Conservation (phyloP, 2,113 vertebrate species). For the Apteryx owenii region DNA sequence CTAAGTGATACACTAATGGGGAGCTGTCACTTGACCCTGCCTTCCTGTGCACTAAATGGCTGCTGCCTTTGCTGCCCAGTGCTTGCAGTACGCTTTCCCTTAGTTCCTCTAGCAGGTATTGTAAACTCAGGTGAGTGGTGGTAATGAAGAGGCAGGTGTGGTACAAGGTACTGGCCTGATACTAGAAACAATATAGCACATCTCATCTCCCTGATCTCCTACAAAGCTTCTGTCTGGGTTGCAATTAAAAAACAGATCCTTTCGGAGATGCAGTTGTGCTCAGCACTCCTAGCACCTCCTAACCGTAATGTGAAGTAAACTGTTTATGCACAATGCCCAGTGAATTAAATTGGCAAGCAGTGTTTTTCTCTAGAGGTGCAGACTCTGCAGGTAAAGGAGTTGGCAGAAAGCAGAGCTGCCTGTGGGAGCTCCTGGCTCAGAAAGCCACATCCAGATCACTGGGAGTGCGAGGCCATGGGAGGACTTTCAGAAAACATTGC, state of each 20-base stretch:
- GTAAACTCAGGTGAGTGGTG: not conserved
- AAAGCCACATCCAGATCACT: not conserved
- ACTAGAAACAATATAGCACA: accelerated
- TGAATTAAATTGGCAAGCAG: not conserved
- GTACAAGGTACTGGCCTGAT: not conserved
- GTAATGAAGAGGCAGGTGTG: not conserved
- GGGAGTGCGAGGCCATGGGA: not conserved
- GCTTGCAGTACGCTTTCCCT: not conserved
- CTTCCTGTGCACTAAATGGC: not conserved
- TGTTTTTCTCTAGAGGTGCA: not conserved
- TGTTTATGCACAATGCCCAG: not conserved
- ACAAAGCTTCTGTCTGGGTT: not conserved
- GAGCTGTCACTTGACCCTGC: not conserved
- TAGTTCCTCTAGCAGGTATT: not conserved
- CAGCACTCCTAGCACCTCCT: not conserved
- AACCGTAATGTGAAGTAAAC: not conserved
- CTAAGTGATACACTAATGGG: not conserved
- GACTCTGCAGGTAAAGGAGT: not conserved
- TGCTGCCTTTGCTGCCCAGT: not conserved
- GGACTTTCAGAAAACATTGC: not conserved
- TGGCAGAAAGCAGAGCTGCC: not conserved
- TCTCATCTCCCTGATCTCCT: not conserved
- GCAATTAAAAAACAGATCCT: not conserved
- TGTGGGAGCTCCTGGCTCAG: not conserved
- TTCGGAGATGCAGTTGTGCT: not conserved